Evolutionary conservation across 2,113 vertebrate genomes (phyloP).

Genomic region (Thryonomys swinderianus): DNA sequence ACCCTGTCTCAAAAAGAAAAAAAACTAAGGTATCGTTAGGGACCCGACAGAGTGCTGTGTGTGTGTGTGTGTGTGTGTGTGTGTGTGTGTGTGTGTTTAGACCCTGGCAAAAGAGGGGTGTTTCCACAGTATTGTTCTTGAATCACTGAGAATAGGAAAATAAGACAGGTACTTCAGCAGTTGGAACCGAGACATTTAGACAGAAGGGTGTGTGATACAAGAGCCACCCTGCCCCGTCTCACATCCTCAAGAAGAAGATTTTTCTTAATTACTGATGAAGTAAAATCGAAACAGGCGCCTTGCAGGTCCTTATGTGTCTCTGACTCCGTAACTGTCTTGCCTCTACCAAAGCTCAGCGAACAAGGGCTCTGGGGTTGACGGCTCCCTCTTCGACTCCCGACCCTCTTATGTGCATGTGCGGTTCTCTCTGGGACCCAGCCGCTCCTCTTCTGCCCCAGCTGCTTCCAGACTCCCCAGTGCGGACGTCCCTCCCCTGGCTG

Average conservation of each 20-base stretch:
- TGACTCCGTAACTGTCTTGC: not conserved
- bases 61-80: too few species aligned
- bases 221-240: not conserved
- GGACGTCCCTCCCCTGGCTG: not conserved
- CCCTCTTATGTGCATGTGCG: not conserved
- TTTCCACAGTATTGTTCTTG: not conserved
- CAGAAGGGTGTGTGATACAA: not conserved
- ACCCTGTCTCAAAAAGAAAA: too few species aligned
- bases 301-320: not conserved
- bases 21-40: too few species aligned
- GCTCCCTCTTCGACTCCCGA: not conserved
- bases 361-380: not conserved
- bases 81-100: too few species aligned
- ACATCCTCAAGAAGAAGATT: not conserved
- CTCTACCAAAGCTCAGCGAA: not conserved
- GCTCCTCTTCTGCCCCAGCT: not conserved
- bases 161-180: not conserved
- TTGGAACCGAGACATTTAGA: not conserved
- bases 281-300: not conserved
- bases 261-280: not conserved
- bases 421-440: not conserved
- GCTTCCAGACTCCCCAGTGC: not conserved
- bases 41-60: too few species aligned
- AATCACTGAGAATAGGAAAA: not conserved
- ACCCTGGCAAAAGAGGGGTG: too few species aligned